Percentiles rank a stretch among this genome's conserved stretches.
phyloP scores from a whole-genome alignment of 2,888 invertebrate genomes.

The Hylaea fasciaria region DNA sequence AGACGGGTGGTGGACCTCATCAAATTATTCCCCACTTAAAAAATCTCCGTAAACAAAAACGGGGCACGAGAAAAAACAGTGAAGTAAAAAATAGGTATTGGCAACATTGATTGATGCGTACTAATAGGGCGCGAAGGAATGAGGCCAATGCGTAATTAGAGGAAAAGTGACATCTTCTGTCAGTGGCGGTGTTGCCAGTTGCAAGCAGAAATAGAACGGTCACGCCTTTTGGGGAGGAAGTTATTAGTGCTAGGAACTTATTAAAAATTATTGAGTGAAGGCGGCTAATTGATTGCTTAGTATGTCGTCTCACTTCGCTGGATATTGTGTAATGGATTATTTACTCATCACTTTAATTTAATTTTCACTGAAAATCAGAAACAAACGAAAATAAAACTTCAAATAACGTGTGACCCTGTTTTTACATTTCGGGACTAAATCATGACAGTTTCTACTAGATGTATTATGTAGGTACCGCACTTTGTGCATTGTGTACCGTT shows the following conservation, averaged over 20 bases:
- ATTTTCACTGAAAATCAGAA: too few relatives aligned
- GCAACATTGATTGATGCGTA: slow-evolving; percentile 85
- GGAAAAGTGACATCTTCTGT: slow-evolving; percentile 84
- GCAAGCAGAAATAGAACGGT: slow-evolving; percentile 78
- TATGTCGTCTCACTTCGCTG: slow-evolving; percentile 51
- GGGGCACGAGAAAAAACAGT: slow-evolving; percentile 75
- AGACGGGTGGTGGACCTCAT: slow-evolving; percentile 85
- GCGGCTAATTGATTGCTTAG: slow-evolving; percentile 75
- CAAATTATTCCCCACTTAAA: slow-evolving; percentile 85
- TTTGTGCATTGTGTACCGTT: too few relatives aligned
- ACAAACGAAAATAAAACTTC: too few relatives aligned
- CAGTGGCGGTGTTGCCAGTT: slow-evolving; percentile 72
- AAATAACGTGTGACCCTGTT: too few relatives aligned
- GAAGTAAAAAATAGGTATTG: slow-evolving; percentile 83
- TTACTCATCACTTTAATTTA: slow-evolving; percentile 6
- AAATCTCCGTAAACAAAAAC: slow-evolving; percentile 84
- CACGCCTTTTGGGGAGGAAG: slow-evolving; percentile 81
- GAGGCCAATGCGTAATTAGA: slow-evolving; percentile 82
- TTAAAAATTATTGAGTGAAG: slow-evolving; percentile 85
- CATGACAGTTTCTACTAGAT: too few relatives aligned
- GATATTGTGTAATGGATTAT: slow-evolving; percentile 25
- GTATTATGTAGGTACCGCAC: too few relatives aligned
- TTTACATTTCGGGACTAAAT: too few relatives aligned
- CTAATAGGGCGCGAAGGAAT: slow-evolving; percentile 85
- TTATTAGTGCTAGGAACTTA: slow-evolving; percentile 82